Evolutionary conservation across 2,113 vertebrate genomes (phyloP).

Genomic region (Dipodomys spectabilis): DNA sequence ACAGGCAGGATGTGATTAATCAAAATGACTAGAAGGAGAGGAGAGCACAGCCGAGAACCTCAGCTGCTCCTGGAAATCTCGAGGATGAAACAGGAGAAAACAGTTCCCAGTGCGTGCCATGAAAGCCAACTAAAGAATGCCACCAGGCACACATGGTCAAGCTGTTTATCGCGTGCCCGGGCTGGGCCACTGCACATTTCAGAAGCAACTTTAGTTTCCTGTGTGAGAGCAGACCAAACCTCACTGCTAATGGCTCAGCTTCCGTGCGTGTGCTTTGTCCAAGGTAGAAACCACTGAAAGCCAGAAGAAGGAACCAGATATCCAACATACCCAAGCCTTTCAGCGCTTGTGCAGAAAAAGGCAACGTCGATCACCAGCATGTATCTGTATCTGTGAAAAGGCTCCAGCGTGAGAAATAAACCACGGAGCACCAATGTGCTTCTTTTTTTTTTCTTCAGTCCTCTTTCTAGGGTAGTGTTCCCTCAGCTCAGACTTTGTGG

Average conservation of each 20-base stretch:
- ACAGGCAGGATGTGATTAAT: conserved; percentile 32
- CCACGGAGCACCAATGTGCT: not conserved
- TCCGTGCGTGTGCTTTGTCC: not conserved
- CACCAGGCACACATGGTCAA: not conserved
- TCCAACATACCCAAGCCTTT: not conserved
- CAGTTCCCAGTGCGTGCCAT: not conserved
- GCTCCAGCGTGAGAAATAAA: conserved; percentile 30
- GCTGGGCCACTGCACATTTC: not conserved
- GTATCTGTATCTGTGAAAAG: not conserved
- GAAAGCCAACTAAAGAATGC: not conserved
- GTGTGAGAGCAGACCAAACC: not conserved
- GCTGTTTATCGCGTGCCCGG: not conserved
- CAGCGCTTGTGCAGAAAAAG: not conserved
- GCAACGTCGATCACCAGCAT: not conserved
- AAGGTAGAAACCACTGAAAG: not conserved
- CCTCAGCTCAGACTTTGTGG: not conserved
- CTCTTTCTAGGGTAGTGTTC: not conserved
- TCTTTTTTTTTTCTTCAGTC: not conserved
- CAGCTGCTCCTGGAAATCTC: not conserved
- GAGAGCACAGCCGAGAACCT: not conserved
- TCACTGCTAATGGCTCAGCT: not conserved
- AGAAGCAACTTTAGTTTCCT: not conserved
- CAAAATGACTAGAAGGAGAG: not conserved
- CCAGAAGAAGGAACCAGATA: not conserved
- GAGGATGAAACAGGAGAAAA: not conserved